Percentiles rank a stretch among this genome's conserved stretches.
These are phyloP conservation scores for Bubalus kerabau DNA, from an alignment of 2,113 vertebrate species.

Conservation along the genomic window DNA sequence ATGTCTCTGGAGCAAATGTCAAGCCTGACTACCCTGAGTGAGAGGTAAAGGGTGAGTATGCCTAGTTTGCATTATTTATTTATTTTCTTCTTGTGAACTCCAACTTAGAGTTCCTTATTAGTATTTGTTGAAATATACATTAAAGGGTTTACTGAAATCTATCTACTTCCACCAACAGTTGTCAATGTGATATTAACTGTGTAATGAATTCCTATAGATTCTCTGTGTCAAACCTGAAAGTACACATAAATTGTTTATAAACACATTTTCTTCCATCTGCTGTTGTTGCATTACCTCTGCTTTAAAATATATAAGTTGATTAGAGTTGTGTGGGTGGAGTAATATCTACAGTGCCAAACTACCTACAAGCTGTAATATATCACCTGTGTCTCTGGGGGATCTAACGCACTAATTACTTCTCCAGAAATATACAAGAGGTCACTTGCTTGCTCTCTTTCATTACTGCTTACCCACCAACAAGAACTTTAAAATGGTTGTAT, in stretches of 20 bases:
- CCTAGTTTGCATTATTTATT: slow-evolving; percentile 73
- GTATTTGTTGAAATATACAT: slow-evolving; percentile 72
- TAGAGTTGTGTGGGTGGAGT: slow-evolving; percentile 66
- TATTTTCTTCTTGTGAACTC: slow-evolving; percentile 73
- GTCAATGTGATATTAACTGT: slow-evolving; percentile 60
- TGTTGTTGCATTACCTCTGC: slow-evolving; percentile 39
- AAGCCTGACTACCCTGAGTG: slow-evolving; percentile 66
- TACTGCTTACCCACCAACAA: slow-evolving; percentile 66
- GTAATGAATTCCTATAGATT: slow-evolving; percentile 58
- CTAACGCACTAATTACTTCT: slow-evolving; percentile 76
- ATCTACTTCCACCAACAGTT: slow-evolving; percentile 62
- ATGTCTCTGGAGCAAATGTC: slow-evolving; percentile 68
- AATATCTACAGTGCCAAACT: slow-evolving; percentile 70
- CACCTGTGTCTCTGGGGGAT: slow-evolving; percentile 65
- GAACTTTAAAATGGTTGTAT: slow-evolving; percentile 63
- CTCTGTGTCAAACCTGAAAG: slow-evolving; percentile 52
- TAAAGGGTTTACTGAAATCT: slow-evolving; percentile 71
- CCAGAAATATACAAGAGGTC: slow-evolving; percentile 73
- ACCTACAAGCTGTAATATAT: slow-evolving; percentile 75
- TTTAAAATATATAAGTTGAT: slow-evolving; percentile 73
- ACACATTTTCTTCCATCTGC: slow-evolving; percentile 65
- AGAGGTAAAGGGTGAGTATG: slow-evolving; percentile 68
- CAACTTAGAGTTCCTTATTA: slow-evolving; percentile 66
- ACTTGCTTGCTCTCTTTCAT: slow-evolving; percentile 75
- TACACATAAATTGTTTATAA: slow-evolving; percentile 63